A percentile compares a stretch with the other conserved stretches of the same genome.
Evolutionary conservation across 1,140 invertebrate species (phyloP).

Genomic region (Aphaenogaster rudis): DNA sequence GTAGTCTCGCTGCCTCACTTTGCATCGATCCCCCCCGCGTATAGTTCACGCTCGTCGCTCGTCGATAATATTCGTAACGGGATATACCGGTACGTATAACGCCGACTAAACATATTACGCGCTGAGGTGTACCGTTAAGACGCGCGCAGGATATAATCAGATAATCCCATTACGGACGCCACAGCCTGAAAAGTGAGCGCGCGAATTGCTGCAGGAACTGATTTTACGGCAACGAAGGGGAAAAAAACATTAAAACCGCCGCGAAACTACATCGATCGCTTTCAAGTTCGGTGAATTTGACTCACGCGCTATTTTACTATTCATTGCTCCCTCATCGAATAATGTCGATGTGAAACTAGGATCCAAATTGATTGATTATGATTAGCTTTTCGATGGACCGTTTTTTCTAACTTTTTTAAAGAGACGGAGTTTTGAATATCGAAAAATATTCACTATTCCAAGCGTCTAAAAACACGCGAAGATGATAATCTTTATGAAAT

Average conservation of each 20-base stretch:
- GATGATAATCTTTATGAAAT: neutral
- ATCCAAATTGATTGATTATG: neutral
- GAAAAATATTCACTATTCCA: neutral
- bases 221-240: conserved; percentile 5
- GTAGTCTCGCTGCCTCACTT: conserved; percentile 49
- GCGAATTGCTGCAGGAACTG: conserved; percentile 38
- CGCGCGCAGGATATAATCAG: conserved; percentile 68
- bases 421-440: neutral
- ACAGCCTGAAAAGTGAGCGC: conserved; percentile 49
- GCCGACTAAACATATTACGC: conserved; percentile 62
- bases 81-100: conserved; percentile 56
- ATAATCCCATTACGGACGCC: conserved; percentile 70
- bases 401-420: neutral
- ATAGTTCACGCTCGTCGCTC: conserved; percentile 7
- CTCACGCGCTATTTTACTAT: conserved; percentile 16
- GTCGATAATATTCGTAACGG: conserved; percentile 70
- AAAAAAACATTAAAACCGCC: neutral
- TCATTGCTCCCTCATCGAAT: neutral
- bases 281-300: conserved; percentile 19
- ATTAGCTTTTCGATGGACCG: neutral
- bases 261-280: conserved; percentile 8
- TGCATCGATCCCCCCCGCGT: conserved; percentile 35
- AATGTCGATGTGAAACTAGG: neutral
- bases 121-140: conserved; percentile 69
- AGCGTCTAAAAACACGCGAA: neutral